Conservation (phyloP, 2,113 vertebrate species). For the Astatotilapia flaviijosephi region DNA sequence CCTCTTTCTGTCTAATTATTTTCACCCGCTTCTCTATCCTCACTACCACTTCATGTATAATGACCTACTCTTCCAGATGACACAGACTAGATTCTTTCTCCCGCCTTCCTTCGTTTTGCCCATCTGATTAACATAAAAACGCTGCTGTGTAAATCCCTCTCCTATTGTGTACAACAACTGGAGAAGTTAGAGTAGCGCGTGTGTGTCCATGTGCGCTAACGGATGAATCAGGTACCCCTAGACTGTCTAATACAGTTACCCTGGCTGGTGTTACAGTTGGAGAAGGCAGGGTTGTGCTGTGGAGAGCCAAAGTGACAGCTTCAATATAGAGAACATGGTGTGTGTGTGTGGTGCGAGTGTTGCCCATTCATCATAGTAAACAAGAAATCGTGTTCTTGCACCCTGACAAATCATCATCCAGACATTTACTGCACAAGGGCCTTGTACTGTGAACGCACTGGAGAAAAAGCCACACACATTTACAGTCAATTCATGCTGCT, state of each 20-base stretch:
- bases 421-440: conserved; percentile 42
- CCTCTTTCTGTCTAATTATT: conserved; percentile 52
- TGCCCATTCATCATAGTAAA: conserved; percentile 74
- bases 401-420: conserved; percentile 66
- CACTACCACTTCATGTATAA: conserved; percentile 61
- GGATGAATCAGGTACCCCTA: conserved; percentile 8
- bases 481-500: conserved; percentile 43
- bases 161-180: conserved; percentile 18
- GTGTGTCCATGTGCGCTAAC: background rate
- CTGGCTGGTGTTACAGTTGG: conserved; percentile 39
- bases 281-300: conserved; percentile 33
- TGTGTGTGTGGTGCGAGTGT: conserved; percentile 40
- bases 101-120: conserved; percentile 26
- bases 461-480: conserved; percentile 27
- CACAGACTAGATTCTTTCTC: conserved; percentile 56
- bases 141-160: conserved; percentile 51
- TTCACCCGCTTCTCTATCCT: conserved; percentile 51
- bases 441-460: conserved; percentile 5
- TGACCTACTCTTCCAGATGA: conserved; percentile 69
- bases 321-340: conserved; percentile 52
- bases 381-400: conserved; percentile 61
- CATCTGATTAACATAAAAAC: conserved; percentile 59
- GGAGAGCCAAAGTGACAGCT: conserved; percentile 59
- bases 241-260: conserved; percentile 30
- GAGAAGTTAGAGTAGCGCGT: conserved; percentile 5